Percentiles rank a stretch among this genome's conserved stretches.
These are phyloP conservation scores for Brenthis ino DNA, from an alignment of 2,888 invertebrate species.

Conservation along the genomic window DNA sequence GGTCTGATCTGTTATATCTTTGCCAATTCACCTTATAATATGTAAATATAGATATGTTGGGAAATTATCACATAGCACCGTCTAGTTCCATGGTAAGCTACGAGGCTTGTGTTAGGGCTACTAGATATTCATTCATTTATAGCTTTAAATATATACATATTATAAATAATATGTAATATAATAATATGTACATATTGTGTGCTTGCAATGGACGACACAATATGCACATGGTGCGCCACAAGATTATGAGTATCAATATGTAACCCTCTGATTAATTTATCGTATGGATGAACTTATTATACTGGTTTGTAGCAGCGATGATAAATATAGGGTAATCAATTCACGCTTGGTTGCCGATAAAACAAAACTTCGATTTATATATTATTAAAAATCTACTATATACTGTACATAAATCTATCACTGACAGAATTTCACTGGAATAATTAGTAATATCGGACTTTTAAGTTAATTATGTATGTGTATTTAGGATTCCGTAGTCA, in stretches of 20 bases:
- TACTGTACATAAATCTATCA: neutral
- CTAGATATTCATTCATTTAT: too few relatives aligned
- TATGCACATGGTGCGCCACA: slow-evolving; percentile 18
- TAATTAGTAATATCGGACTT: neutral
- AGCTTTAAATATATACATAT: too few relatives aligned
- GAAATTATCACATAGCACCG: too few relatives aligned
- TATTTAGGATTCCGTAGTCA: too few relatives aligned
- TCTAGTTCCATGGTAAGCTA: too few relatives aligned
- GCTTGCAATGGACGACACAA: slow-evolving; percentile 6
- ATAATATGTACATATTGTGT: too few relatives aligned
- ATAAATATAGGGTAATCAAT: slow-evolving; percentile 23
- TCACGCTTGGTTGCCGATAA: neutral
- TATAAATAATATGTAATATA: too few relatives aligned
- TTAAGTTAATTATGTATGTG: neutral
- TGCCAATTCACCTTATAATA: too few relatives aligned
- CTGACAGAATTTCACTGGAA: neutral
- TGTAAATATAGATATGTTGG: too few relatives aligned
- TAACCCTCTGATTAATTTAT: slow-evolving; percentile 34
- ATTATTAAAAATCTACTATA: neutral
- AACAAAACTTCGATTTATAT: slow-evolving; percentile 6
- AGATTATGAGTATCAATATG: slow-evolving; percentile 21
- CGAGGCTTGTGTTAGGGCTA: too few relatives aligned
- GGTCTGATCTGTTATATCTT: too few relatives aligned
- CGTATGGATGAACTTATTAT: slow-evolving; percentile 24
- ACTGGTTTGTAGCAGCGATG: slow-evolving; percentile 23